Conservation (phyloP, 1,140 invertebrate species). For the Drosophila suzukii region DNA sequence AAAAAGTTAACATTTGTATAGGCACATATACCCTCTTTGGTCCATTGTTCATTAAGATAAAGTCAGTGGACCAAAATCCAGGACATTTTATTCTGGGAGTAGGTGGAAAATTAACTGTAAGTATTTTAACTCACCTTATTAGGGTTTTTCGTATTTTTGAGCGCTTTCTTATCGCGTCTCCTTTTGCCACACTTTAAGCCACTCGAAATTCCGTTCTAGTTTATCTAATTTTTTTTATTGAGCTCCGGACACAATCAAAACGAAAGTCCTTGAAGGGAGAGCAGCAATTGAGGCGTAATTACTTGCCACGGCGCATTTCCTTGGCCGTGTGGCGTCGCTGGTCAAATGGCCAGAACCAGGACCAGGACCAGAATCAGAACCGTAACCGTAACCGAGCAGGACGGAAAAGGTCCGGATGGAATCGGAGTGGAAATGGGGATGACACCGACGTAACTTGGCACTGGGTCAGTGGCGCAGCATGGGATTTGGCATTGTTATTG, state of each 20-base stretch:
- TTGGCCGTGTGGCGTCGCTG: conserved; percentile 61
- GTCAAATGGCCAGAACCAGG: conserved; percentile 53
- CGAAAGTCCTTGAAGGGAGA: conserved; percentile 59
- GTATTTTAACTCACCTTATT: conserved; percentile 9
- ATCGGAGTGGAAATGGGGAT: not conserved
- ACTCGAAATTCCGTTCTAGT: conserved; percentile 11
- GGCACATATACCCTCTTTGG: too few relatives aligned
- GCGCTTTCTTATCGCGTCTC: not conserved
- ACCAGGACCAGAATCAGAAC: too few relatives aligned
- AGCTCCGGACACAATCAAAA: conserved; percentile 59
- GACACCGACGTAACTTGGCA: conserved; percentile 49
- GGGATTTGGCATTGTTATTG: conserved; percentile 37
- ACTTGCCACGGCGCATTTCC: conserved; percentile 78
- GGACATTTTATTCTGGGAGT: too few relatives aligned
- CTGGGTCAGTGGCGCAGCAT: conserved; percentile 78
- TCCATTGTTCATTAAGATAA: too few relatives aligned
- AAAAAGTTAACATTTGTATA: too few relatives aligned
- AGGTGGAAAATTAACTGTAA: not conserved
- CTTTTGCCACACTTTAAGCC: conserved; percentile 20
- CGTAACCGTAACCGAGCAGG: conserved; percentile 5
- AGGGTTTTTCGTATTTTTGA: not conserved
- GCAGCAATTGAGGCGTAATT: conserved; percentile 79
- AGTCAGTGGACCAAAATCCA: too few relatives aligned
- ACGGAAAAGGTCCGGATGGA: conserved; percentile 1
- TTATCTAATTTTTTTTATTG: conserved; percentile 25